Conservation (phyloP, 2,888 invertebrate genomes). For the Unio delphinus region DNA sequence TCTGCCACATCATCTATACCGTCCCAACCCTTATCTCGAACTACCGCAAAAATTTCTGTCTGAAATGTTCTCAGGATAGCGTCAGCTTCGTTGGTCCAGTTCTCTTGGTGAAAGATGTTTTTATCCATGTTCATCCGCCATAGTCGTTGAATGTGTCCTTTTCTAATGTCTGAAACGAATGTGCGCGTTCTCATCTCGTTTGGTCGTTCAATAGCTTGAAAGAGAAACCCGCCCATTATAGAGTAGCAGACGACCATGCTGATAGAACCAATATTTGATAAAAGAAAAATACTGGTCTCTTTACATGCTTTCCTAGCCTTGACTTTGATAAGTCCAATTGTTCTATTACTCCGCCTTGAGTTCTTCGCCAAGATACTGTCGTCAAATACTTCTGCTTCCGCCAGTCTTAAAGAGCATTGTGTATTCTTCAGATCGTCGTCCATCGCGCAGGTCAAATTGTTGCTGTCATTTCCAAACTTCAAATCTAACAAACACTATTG, state of each 20-base stretch:
- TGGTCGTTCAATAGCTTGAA: constrained; percentile 30
- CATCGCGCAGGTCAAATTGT: no score
- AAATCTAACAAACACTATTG: no score
- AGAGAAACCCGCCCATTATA: constrained; percentile 35
- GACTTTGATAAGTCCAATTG: neutral
- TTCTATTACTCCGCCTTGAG: no score
- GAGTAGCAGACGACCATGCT: constrained; percentile 36
- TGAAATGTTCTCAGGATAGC: constrained; percentile 85
- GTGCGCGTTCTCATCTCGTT: constrained; percentile 24
- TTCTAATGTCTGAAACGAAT: constrained; percentile 13
- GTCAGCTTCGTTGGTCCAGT: constrained; percentile 89
- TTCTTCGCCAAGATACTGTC: no score
- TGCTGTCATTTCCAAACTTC: no score
- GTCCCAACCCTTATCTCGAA: constrained; percentile 84
- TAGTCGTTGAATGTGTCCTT: constrained; percentile 69
- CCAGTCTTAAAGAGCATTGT: no score
- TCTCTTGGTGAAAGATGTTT: constrained; percentile 86
- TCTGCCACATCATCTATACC: constrained; percentile 75
- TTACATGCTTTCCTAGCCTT: neutral
- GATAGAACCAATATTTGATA: constrained; percentile 41
- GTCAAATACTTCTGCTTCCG: no score
- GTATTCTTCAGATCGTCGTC: no score
- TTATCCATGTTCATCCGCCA: constrained; percentile 90
- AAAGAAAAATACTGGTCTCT: constrained; percentile 22
- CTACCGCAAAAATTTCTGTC: constrained; percentile 82